These are phyloP conservation scores for Silurus glanis DNA, from an alignment of 2,113 vertebrate species.

Conservation along the genomic window DNA sequence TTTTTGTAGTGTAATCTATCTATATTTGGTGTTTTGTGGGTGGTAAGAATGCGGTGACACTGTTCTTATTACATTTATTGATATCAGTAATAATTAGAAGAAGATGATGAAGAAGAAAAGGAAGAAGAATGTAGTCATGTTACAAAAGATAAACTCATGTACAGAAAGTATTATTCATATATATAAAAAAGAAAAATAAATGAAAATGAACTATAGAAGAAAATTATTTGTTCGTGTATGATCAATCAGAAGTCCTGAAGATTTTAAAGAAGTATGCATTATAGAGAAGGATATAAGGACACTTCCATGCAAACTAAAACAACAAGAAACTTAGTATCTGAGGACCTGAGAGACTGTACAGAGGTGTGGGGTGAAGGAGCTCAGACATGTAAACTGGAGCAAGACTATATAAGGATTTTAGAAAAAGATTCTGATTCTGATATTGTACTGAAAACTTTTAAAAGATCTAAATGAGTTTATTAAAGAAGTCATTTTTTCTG, in stretches of 20 bases:
- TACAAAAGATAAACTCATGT: not conserved
- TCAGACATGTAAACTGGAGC: not conserved
- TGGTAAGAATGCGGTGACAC: not conserved
- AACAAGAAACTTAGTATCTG: not conserved
- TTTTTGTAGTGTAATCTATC: not conserved
- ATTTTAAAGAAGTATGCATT: not conserved
- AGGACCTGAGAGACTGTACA: not conserved
- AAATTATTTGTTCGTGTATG: not conserved
- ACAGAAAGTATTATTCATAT: not conserved
- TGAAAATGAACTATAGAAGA: not conserved
- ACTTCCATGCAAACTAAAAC: not conserved
- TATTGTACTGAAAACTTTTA: not conserved
- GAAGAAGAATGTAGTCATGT: not conserved
- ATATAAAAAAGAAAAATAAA: not conserved
- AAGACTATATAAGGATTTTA: not conserved
- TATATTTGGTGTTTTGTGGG: not conserved
- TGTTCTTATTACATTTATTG: not conserved
- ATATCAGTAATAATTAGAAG: too few relatives aligned
- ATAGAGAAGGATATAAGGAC: not conserved
- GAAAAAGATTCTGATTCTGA: not conserved
- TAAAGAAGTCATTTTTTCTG: not conserved
- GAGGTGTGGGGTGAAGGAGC: not conserved
- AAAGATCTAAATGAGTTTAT: not conserved
- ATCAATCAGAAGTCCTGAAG: not conserved
- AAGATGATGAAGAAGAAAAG: too few relatives aligned